Evolutionary conservation across 1,140 invertebrate species (phyloP).

Genomic region (Reticulitermes speratus): DNA sequence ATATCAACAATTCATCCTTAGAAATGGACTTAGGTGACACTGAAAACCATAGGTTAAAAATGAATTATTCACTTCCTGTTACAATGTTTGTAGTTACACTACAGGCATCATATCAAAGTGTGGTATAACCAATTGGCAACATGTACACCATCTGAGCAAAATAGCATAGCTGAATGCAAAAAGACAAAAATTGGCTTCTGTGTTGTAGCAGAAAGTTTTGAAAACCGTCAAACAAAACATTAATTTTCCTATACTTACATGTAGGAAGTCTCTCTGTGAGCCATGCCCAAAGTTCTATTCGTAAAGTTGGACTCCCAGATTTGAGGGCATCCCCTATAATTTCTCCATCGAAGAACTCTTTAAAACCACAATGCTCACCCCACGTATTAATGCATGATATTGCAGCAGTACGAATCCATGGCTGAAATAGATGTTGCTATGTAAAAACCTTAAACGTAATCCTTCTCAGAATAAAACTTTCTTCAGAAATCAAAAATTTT

Average conservation of each 20-base stretch:
- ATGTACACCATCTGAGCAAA: too few species aligned
- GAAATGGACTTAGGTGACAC: conserved; percentile 69
- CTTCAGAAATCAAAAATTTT: too few species aligned
- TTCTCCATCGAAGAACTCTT: conserved; percentile 85
- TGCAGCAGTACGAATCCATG: conserved; percentile 74
- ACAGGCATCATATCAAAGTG: too few species aligned
- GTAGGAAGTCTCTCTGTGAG: conserved; percentile 75
- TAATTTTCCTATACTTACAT: conserved; percentile 49
- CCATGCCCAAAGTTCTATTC: conserved; percentile 82
- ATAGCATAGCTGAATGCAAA: too few species aligned
- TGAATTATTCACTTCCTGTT: neutral
- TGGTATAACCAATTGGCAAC: too few species aligned
- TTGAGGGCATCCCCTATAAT: conserved; percentile 85
- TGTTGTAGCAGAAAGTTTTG: too few species aligned
- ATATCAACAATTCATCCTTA: conserved; percentile 76
- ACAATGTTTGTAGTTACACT: too few species aligned
- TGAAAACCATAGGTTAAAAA: conserved; percentile 39
- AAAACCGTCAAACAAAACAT: too few species aligned
- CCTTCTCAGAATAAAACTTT: neutral
- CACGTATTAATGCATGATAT: conserved; percentile 80
- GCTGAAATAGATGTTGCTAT: conserved; percentile 44
- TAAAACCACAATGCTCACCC: conserved; percentile 75
- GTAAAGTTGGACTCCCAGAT: conserved; percentile 76
- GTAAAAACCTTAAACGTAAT: neutral
- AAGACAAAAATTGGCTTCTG: too few species aligned